Evolutionary conservation across 2,888 invertebrate species (phyloP), one percentile per base, ranked within the genome.

Genomic region (Diploptera punctata): DNA sequence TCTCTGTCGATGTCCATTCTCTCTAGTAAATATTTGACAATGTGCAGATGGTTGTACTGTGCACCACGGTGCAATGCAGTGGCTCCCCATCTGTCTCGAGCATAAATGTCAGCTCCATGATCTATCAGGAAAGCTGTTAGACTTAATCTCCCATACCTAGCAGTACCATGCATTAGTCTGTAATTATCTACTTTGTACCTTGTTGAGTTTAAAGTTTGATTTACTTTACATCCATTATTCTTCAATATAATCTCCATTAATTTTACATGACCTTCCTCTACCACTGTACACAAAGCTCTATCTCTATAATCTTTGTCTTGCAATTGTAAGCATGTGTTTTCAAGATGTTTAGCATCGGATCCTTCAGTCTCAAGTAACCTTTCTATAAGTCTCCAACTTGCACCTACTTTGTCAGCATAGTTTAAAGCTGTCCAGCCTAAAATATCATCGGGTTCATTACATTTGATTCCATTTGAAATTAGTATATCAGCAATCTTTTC

Each of bases 331-430:
- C 4, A 31, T 71, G 47, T 61, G 43, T n/a, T 24, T 49, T 67
- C 31, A 10, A 38, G 9, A 18, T 33, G 5, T 29, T 67, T 47
- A 26, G 38, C 57, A 9, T 67, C 31, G 3, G 21, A 13, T 21
- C 31, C 5, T 29, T 67, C 61, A 26, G 38, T 52, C 18, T 67
- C 49, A 13, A 72, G 60, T 24, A 72, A 19, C n/a, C 19, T 21
- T 29, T 52, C 60, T 4, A 29, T 21, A 0, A 67, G 29, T n/a
- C 16, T 43, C 72, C 72, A 72, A n/a, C n/a, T 13, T 5, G 57
- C 61, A 24, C 68, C 31, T 13, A 43, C n/a, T 33, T 68, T 52
- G 19, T 72, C 72, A 16, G 72, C 72, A 47, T 72, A 72, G n/a
- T 29, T 33, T 29, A 72, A 18, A 13, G 68, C 43, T 18, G 26